A percentile compares a stretch with the other conserved stretches of the same genome.
Evolutionary conservation across 2,113 vertebrate species (phyloP).

Genomic region (Dipodomys ordii): DNA sequence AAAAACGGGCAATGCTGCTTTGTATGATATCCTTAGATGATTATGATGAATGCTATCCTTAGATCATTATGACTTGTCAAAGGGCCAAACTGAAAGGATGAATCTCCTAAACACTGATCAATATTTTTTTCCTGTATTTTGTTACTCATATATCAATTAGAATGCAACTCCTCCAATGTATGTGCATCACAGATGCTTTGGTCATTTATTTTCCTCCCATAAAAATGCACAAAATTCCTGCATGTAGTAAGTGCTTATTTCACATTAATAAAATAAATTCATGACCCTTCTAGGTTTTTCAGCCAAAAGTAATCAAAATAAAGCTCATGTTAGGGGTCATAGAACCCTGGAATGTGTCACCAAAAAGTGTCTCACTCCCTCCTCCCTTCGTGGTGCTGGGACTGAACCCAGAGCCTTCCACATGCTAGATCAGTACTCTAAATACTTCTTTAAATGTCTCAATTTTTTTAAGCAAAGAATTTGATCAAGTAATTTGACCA

Average conservation of each 20-base stretch:
- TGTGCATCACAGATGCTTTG: not conserved
- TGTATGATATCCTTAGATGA: too few relatives aligned
- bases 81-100: not conserved
- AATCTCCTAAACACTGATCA: not conserved
- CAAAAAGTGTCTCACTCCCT: too few relatives aligned
- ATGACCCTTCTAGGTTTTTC: not conserved
- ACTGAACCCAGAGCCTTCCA: too few relatives aligned
- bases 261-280: conserved; percentile 9
- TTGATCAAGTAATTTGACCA: conserved; percentile 25
- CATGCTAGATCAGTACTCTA: too few relatives aligned
- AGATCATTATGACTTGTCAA: too few relatives aligned
- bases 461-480: conserved; percentile 22
- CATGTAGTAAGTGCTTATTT: not conserved
- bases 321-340: not conserved
- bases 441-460: not conserved
- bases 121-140: not conserved
- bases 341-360: too few relatives aligned
- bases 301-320: conserved; percentile 1
- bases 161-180: not conserved
- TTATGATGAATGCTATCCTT: too few relatives aligned
- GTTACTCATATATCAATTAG: not conserved
- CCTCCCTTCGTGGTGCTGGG: too few relatives aligned
- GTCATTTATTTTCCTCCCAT: not conserved
- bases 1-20: too few relatives aligned
- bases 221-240: not conserved